Conservation (phyloP, 2,797 vertebrate genomes). For the Darevskia mixta region DNA sequence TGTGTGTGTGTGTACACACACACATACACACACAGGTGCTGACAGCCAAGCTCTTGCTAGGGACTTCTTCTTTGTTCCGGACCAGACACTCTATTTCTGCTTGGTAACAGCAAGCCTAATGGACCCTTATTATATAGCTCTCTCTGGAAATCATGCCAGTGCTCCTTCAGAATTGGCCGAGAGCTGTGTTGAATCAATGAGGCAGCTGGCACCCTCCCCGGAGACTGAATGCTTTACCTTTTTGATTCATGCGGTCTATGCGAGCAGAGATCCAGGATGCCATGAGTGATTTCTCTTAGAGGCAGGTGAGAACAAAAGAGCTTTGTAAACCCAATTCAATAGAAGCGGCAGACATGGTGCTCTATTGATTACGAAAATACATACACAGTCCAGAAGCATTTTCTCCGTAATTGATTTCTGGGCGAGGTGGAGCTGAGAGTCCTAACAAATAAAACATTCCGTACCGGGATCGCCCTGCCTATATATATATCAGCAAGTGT, state of each 20-base stretch:
- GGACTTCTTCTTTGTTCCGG: conserved; percentile 76
- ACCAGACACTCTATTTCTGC: conserved; percentile 82
- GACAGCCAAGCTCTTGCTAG: conserved; percentile 65
- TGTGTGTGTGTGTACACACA: no score
- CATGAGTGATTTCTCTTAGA: conserved; percentile 79
- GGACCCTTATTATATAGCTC: conserved; percentile 76
- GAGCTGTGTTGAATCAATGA: conserved; percentile 78
- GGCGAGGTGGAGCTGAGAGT: conserved; percentile 58
- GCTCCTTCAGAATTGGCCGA: conserved; percentile 74
- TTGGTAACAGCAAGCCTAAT: conserved; percentile 75
- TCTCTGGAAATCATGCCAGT: conserved; percentile 77
- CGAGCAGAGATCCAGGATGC: conserved; percentile 75
- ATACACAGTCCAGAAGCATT: conserved; percentile 68
- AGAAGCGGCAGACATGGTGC: conserved; percentile 71
- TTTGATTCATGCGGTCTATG: conserved; percentile 77
- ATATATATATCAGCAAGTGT: conserved; percentile 57
- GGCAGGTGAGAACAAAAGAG: conserved; percentile 82
- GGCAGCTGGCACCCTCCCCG: conserved; percentile 79
- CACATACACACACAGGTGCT: conserved; percentile 10
- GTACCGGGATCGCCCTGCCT: conserved; percentile 47
- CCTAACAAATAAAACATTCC: conserved; percentile 54
- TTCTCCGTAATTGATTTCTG: conserved; percentile 73
- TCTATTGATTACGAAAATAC: conserved; percentile 75
- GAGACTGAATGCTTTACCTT: conserved; percentile 77
- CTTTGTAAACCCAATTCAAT: conserved; percentile 81